These are phyloP conservation scores for Prosapia bicincta DNA, from an alignment of 2,888 invertebrate species.

Conservation along the genomic window DNA sequence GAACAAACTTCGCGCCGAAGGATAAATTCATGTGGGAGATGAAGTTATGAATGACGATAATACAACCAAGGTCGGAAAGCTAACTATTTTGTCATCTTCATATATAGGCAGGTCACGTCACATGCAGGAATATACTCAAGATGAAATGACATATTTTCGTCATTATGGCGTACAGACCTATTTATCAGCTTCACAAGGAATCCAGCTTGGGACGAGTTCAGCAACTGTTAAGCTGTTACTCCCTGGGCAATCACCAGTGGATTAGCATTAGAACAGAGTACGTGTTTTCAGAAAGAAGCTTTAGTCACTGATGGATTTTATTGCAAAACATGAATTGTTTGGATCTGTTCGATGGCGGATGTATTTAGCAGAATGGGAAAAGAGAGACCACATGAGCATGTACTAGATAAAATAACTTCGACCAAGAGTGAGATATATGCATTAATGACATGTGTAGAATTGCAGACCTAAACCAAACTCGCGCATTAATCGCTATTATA, in stretches of 20 bases:
- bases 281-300: conserved; percentile 31
- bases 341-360: conserved; percentile 35
- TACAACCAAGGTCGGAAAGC: conserved; percentile 35
- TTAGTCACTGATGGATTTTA: conserved; percentile 20
- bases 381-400: conserved; percentile 13
- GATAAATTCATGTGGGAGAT: conserved; percentile 43
- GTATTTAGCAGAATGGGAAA: conserved; percentile 32
- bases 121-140: conserved; percentile 42
- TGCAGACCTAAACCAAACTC: too few relatives aligned
- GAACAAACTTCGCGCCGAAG: conserved; percentile 39
- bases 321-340: conserved; percentile 30
- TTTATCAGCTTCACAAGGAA: conserved; percentile 41
- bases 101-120: conserved; percentile 40
- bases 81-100: conserved; percentile 40
- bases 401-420: too few relatives aligned
- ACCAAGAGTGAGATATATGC: too few relatives aligned
- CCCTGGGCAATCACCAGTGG: conserved; percentile 28
- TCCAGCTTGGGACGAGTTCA: conserved; percentile 40
- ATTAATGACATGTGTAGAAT: too few relatives aligned
- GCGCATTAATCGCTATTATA: too few relatives aligned
- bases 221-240: conserved; percentile 20
- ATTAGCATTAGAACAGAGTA: conserved; percentile 39
- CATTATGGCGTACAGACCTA: conserved; percentile 38
- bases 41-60: conserved; percentile 38
- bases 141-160: conserved; percentile 43